Evolutionary conservation across 2,797 vertebrate species (phyloP).

Genomic region (Sphaeramia orbicularis): DNA sequence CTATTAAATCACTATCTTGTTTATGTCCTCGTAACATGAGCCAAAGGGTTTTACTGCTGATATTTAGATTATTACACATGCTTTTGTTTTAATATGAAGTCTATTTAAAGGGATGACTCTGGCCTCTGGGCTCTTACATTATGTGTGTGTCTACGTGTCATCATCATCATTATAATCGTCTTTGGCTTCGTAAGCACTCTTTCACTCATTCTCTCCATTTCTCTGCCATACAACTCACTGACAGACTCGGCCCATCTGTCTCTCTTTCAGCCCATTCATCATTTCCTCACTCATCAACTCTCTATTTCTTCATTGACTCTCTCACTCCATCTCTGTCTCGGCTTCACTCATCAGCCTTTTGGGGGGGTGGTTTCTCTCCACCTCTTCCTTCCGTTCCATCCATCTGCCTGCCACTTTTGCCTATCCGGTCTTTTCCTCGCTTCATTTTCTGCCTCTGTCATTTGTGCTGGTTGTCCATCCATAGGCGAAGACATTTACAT

Average conservation of each 20-base stretch:
- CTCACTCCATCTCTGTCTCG: slow-evolving; percentile 72
- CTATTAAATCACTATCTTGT: slow-evolving; percentile 62
- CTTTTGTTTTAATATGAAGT: slow-evolving; percentile 64
- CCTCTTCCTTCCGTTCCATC: slow-evolving; percentile 44
- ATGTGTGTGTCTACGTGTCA: slow-evolving; percentile 28
- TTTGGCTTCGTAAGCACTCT: slow-evolving; percentile 44
- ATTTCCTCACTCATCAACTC: slow-evolving; percentile 73
- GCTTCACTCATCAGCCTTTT: slow-evolving; percentile 50
- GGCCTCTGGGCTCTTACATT: slow-evolving; percentile 41
- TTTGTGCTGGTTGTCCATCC: slow-evolving; percentile 44
- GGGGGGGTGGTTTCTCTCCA: slow-evolving; percentile 12
- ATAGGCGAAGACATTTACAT: slow-evolving; percentile 22
- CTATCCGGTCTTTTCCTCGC: slow-evolving; percentile 31
- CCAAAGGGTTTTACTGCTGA: slow-evolving; percentile 56
- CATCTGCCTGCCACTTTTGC: slow-evolving; percentile 56
- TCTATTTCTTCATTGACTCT: slow-evolving; percentile 72
- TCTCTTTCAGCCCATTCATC: slow-evolving; percentile 73
- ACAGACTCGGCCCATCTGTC: slow-evolving; percentile 62
- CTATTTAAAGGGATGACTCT: slow-evolving; percentile 57
- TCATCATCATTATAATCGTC: slow-evolving; percentile 47
- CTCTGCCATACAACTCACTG: slow-evolving; percentile 37
- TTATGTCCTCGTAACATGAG: slow-evolving; percentile 54
- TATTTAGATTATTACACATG: slow-evolving; percentile 59
- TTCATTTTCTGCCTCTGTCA: slow-evolving; percentile 37
- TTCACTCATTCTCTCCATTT: slow-evolving; percentile 54